These are phyloP conservation scores for Polypterus bichir DNA, from an alignment of 2,113 vertebrate species.

Conservation along the genomic window DNA sequence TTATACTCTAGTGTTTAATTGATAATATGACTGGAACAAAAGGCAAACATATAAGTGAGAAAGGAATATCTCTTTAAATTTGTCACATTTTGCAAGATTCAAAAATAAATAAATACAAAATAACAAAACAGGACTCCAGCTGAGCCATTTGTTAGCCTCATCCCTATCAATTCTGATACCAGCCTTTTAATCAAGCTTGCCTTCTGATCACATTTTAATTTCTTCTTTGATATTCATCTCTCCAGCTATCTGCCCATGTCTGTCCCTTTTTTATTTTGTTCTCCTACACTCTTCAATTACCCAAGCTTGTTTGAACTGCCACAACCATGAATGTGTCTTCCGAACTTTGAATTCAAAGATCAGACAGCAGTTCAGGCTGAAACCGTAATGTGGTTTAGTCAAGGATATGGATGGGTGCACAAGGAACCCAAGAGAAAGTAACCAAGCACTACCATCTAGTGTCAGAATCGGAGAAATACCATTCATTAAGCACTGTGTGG, in stretches of 20 bases:
- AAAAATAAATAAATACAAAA: too few relatives aligned
- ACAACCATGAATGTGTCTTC: constrained; percentile 57
- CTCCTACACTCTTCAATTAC: constrained; percentile 56
- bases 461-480: constrained; percentile 29
- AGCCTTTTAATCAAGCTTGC: too few relatives aligned
- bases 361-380: not conserved
- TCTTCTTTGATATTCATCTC: constrained; percentile 36
- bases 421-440: constrained; percentile 34
- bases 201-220: too few relatives aligned
- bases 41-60: too few relatives aligned
- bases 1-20: too few relatives aligned
- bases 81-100: too few relatives aligned
- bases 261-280: constrained; percentile 62
- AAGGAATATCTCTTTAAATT: too few relatives aligned
- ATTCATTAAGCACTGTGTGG: not conserved
- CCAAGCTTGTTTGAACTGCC: constrained; percentile 64
- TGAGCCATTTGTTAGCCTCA: too few relatives aligned
- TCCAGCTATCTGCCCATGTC: constrained; percentile 45
- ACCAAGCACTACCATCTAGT: constrained; percentile 54
- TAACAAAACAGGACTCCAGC: too few relatives aligned
- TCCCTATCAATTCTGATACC: too few relatives aligned
- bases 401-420: constrained; percentile 46
- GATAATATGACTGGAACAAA: too few relatives aligned
- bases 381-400: constrained; percentile 34
- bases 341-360: constrained; percentile 32